Conservation (phyloP, 2,113 vertebrate genomes). For the Seriola aureovittata region DNA sequence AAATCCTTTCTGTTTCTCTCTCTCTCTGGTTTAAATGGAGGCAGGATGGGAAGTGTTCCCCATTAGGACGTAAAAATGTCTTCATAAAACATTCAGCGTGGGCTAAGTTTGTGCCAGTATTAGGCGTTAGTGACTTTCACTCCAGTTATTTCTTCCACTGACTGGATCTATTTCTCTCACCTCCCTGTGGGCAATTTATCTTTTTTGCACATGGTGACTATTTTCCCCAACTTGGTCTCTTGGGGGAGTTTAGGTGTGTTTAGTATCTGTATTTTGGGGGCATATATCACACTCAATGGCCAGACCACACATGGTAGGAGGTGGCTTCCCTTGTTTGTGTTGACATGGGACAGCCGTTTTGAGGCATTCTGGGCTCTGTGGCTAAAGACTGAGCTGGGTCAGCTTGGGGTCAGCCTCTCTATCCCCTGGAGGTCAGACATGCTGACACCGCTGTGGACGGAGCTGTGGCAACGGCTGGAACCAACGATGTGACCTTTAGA, state of each 20-base stretch:
- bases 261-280: conserved; percentile 47
- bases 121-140: conserved; percentile 62
- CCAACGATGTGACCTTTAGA: conserved; percentile 51
- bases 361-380: conserved; percentile 25
- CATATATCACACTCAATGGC: conserved; percentile 67
- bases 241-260: conserved; percentile 53
- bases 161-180: conserved; percentile 40
- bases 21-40: conserved; percentile 68
- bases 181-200: conserved; percentile 63
- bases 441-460: conserved; percentile 50
- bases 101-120: conserved; percentile 63
- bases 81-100: conserved; percentile 81
- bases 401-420: conserved; percentile 52
- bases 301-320: conserved; percentile 31
- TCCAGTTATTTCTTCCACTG: conserved; percentile 45
- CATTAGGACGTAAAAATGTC: conserved; percentile 76
- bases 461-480: conserved; percentile 4
- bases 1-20: conserved; percentile 57
- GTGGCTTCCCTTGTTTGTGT: conserved; percentile 61
- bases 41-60: conserved; percentile 63
- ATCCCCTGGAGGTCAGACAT: conserved; percentile 66
- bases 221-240: conserved; percentile 43
- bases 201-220: conserved; percentile 48
- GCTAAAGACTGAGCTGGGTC: conserved; percentile 45
- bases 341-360: conserved; percentile 55